Evolutionary conservation across 1,140 invertebrate species (phyloP).

Genomic region (Chrysomallon squamiferum): DNA sequence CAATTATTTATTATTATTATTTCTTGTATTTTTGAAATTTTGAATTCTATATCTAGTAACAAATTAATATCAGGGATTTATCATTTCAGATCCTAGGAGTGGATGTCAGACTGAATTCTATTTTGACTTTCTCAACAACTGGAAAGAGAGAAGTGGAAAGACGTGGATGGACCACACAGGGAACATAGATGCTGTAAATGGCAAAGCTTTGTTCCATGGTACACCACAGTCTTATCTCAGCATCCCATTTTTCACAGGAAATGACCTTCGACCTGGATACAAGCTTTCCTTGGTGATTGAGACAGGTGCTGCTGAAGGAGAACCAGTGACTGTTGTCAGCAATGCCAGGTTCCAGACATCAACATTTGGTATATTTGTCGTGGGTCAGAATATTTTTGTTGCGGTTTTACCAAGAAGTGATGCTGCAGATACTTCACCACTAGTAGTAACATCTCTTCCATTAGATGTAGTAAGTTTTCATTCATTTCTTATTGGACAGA

Average conservation of each 20-base stretch:
- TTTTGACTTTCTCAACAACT: conserved; percentile 1
- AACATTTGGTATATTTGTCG: background rate
- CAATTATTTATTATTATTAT: too few species aligned
- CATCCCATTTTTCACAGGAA: conserved; percentile 4
- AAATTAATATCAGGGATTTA: too few species aligned
- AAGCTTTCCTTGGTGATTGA: background rate
- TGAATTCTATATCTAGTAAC: too few species aligned
- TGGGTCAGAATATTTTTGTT: background rate
- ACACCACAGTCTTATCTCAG: background rate
- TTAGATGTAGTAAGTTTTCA: background rate
- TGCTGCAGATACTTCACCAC: background rate
- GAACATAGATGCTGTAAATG: background rate
- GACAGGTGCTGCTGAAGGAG: background rate
- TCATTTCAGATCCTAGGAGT: too few species aligned
- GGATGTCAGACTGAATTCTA: background rate
- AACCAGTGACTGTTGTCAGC: background rate
- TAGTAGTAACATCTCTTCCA: background rate
- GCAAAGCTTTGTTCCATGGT: background rate
- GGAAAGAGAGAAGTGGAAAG: background rate
- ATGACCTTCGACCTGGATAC: conserved; percentile 6
- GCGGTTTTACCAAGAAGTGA: background rate
- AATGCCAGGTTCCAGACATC: background rate
- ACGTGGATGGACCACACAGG: background rate
- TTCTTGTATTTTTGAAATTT: too few species aligned
- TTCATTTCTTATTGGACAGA: background rate